A percentile compares a stretch with the other conserved stretches of the same genome.
Evolutionary conservation across 2,888 invertebrate genomes (phyloP).

Genomic region (Aporophyla nigra): DNA sequence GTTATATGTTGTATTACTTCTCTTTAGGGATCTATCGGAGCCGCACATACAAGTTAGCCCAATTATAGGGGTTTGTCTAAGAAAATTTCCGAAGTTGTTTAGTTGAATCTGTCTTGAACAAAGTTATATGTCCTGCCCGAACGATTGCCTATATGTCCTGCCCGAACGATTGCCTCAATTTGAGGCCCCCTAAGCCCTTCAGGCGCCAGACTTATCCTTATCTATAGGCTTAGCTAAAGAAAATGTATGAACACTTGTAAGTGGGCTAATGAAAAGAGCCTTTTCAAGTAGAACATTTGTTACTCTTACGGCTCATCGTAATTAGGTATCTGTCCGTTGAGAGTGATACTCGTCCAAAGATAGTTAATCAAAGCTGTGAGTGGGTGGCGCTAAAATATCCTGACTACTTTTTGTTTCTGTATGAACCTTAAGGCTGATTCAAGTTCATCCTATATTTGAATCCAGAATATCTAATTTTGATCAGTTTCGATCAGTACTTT

Average conservation of each 20-base stretch:
- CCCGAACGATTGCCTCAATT: slow-evolving; percentile 32
- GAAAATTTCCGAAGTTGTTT: slow-evolving; percentile 34
- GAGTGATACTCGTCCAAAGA: background rate
- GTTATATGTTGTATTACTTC: slow-evolving; percentile 11
- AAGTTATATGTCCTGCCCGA: slow-evolving; percentile 28
- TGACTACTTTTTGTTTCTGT: slow-evolving; percentile 2
- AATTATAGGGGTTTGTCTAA: slow-evolving; percentile 24
- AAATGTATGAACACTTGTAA: slow-evolving; percentile 35
- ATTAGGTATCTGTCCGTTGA: slow-evolving; percentile 13
- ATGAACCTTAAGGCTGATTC: background rate
- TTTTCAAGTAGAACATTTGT: slow-evolving; percentile 33
- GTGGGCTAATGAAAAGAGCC: slow-evolving; percentile 36
- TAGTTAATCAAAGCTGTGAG: slow-evolving; percentile 22
- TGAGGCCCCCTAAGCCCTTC: slow-evolving; percentile 11
- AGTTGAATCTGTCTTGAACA: slow-evolving; percentile 34
- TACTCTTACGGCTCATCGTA: slow-evolving; percentile 23
- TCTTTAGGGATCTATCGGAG: slow-evolving; percentile 13
- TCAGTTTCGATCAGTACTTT: background rate
- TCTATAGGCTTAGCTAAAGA: slow-evolving; percentile 22
- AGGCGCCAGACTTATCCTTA: slow-evolving; percentile 16
- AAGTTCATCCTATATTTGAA: slow-evolving; percentile 1
- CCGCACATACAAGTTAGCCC: background rate
- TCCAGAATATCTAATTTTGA: background rate
- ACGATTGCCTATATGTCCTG: slow-evolving; percentile 37
- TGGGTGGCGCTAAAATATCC: background rate